Conservation (phyloP, 2,888 invertebrate species). For the Acanthoscelides obtectus region DNA sequence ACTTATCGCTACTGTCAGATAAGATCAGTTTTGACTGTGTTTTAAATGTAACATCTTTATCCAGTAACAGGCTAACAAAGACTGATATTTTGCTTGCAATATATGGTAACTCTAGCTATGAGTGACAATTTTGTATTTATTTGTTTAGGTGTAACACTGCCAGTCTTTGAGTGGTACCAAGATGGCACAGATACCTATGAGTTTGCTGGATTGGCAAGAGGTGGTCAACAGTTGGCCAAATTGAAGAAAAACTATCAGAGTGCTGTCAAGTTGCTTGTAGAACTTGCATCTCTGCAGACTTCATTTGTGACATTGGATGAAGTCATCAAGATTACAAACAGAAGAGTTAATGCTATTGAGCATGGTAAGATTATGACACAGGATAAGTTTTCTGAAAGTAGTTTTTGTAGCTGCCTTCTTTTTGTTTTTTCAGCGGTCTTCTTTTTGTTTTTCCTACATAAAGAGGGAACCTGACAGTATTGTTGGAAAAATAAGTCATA, state of each 20-base stretch:
- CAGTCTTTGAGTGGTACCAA: conserved; percentile 90
- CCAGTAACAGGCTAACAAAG: too few relatives aligned
- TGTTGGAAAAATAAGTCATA: too few relatives aligned
- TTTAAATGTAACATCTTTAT: too few relatives aligned
- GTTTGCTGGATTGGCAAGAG: conserved; percentile 91
- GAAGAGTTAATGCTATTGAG: conserved; percentile 99
- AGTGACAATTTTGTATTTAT: not conserved
- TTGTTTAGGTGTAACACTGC: conserved; percentile 78
- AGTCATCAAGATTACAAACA: conserved; percentile 97
- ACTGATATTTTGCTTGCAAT: too few relatives aligned
- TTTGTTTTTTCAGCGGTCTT: not conserved
- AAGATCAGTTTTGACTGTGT: too few relatives aligned
- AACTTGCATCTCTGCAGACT: conserved; percentile 96
- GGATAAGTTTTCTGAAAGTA: too few relatives aligned
- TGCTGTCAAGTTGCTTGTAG: conserved; percentile 92
- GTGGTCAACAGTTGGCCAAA: conserved; percentile 95
- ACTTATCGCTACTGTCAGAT: too few relatives aligned
- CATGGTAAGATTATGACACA: conserved; percentile 81
- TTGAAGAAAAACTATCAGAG: conserved; percentile 97
- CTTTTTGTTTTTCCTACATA: too few relatives aligned
- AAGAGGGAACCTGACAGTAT: too few relatives aligned
- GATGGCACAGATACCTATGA: conserved; percentile 97
- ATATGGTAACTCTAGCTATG: too few relatives aligned
- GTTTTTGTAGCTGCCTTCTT: not conserved
- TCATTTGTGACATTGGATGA: conserved; percentile 98